A percentile compares a stretch with the other conserved stretches of the same genome.
Conservation (phyloP, 2,888 invertebrate species). For the Eupithecia subfuscata region DNA sequence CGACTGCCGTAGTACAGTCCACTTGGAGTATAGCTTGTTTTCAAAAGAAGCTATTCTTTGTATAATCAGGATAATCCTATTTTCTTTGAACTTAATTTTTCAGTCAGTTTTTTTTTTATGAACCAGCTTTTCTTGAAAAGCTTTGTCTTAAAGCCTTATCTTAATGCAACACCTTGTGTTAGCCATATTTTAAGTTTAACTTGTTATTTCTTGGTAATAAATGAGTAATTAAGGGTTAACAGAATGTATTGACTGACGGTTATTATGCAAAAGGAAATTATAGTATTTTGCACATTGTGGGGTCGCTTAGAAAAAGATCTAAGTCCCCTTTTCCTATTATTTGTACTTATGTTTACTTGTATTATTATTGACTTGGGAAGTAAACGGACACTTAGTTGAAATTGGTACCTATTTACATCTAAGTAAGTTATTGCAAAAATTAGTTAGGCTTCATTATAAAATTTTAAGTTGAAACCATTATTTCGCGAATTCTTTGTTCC, state of each 20-base stretch:
- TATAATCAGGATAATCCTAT: not conserved
- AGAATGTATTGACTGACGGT: not conserved
- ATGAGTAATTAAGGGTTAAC: constrained; percentile 6
- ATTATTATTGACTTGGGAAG: not conserved
- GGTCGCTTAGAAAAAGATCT: constrained; percentile 1
- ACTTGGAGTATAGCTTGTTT: not conserved
- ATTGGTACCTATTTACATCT: not conserved
- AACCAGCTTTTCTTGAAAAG: not conserved
- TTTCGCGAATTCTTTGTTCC: not conserved
- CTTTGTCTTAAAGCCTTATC: constrained; percentile 33
- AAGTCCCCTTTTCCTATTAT: not conserved
- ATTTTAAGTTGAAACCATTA: not conserved
- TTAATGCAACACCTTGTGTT: constrained; percentile 22
- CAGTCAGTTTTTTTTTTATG: not conserved
- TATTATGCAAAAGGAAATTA: not conserved
- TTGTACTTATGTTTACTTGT: not conserved
- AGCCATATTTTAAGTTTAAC: not conserved
- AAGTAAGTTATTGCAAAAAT: not conserved
- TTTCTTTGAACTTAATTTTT: not conserved
- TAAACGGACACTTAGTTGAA: not conserved
- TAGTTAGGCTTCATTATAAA: too few relatives aligned
- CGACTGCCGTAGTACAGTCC: too few relatives aligned
- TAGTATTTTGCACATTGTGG: constrained; percentile 8
- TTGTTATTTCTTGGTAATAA: constrained; percentile 1
- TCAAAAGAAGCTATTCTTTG: not conserved